Percentiles rank a stretch among this genome's conserved stretches.
These are phyloP conservation scores for Delichon dasypus DNA, from an alignment of 2,797 vertebrate species.

Conservation along the genomic window DNA sequence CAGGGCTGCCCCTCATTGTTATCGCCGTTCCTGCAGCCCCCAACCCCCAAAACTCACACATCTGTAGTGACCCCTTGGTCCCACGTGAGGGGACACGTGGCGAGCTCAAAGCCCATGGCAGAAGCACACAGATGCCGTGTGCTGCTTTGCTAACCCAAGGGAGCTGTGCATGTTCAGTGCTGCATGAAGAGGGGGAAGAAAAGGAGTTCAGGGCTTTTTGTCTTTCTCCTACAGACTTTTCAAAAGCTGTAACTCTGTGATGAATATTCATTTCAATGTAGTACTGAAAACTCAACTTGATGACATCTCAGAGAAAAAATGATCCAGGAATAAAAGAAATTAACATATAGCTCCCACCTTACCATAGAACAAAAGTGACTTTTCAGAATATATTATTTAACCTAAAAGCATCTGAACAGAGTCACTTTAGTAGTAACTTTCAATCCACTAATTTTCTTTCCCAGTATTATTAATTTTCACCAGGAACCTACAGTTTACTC, in stretches of 20 bases:
- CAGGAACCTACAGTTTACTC: background rate
- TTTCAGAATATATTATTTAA: conserved; percentile 47
- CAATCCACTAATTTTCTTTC: conserved; percentile 9
- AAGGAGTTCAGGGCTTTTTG: background rate
- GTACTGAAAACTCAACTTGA: conserved; percentile 26
- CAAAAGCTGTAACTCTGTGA: conserved; percentile 14
- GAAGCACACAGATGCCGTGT: accelerated
- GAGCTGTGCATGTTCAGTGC: background rate
- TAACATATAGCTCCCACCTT: conserved; percentile 64
- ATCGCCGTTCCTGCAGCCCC: background rate
- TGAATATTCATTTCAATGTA: conserved; percentile 60
- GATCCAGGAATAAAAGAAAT: conserved; percentile 65
- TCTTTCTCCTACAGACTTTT: conserved; percentile 2
- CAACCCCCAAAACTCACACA: background rate
- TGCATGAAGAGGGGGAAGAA: background rate
- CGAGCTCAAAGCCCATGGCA: accelerated
- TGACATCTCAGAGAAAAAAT: conserved; percentile 47
- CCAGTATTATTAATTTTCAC: background rate
- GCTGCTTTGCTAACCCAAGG: background rate
- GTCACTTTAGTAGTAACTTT: background rate
- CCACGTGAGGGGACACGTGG: background rate
- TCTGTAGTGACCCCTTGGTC: background rate
- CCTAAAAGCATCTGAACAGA: conserved; percentile 13
- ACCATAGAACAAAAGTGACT: conserved; percentile 42
- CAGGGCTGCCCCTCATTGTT: background rate